A percentile compares a stretch with the other conserved stretches of the same genome.
Conservation (phyloP, 2,888 invertebrate genomes). For the Euspilapteryx auroguttella region DNA sequence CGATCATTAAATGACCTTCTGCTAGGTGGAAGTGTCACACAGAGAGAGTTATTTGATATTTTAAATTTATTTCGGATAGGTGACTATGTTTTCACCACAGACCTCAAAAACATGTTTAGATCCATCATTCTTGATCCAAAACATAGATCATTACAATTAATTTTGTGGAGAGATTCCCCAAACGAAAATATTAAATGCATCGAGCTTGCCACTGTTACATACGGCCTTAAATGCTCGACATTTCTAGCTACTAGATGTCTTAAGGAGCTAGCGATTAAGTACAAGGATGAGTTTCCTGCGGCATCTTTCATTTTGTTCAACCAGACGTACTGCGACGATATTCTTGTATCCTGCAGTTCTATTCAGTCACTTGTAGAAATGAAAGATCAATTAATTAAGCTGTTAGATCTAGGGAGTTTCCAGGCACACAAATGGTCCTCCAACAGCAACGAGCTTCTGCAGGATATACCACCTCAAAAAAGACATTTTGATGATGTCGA, state of each 20-base stretch:
- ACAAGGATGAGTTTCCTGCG: background rate
- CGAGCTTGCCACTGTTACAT: conserved; percentile 1
- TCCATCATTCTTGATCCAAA: background rate
- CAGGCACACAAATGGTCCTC: no score
- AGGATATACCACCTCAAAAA: no score
- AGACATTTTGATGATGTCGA: no score
- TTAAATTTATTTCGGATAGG: background rate
- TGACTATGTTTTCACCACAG: background rate
- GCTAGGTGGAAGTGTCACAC: background rate
- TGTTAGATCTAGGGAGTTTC: no score
- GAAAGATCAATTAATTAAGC: no score
- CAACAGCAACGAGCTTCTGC: no score
- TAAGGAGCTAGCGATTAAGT: no score
- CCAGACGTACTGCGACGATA: conserved; percentile 1
- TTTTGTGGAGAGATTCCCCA: background rate
- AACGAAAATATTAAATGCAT: background rate
- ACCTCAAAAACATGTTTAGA: conserved; percentile 1
- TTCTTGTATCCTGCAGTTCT: no score
- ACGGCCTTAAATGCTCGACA: background rate
- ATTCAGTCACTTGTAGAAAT: no score
- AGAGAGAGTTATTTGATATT: conserved; percentile 1
- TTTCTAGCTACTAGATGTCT: no score
- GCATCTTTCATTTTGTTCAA: conserved; percentile 1
- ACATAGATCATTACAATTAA: background rate
- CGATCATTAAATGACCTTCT: background rate